A percentile compares a stretch with the other conserved stretches of the same genome.
Conservation (phyloP, 2,797 vertebrate genomes). For the Hybognathus amarus region DNA sequence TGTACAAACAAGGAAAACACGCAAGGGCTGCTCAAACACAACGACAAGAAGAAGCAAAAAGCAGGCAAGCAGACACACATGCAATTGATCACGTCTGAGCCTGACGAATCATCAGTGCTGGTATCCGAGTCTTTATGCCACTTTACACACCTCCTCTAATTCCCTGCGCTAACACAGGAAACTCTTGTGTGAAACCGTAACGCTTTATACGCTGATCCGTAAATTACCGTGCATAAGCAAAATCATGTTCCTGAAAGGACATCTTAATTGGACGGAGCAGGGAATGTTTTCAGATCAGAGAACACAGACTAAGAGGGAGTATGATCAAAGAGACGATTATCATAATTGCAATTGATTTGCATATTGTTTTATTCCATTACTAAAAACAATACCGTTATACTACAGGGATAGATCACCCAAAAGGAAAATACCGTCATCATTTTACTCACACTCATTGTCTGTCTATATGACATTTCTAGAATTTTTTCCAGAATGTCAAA, state of each 20-base stretch:
- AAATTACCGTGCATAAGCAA: conserved; percentile 20
- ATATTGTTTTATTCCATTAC: conserved; percentile 40
- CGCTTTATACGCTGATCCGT: background rate
- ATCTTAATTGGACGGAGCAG: conserved; percentile 45
- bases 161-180: background rate
- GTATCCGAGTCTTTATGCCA: background rate
- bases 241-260: conserved; percentile 40
- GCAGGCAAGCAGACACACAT: conserved; percentile 58
- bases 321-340: conserved; percentile 50
- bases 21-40: conserved; percentile 46
- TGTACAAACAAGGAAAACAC: conserved; percentile 25
- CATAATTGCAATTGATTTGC: conserved; percentile 45
- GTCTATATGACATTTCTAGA: background rate
- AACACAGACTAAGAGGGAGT: conserved; percentile 21
- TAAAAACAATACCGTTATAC: conserved; percentile 47
- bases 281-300: conserved; percentile 33
- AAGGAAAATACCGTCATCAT: background rate
- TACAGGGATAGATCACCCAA: conserved; percentile 9
- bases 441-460: background rate
- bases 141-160: background rate
- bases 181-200: background rate
- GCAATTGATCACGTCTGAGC: conserved; percentile 57
- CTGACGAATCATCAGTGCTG: background rate
- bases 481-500: background rate
- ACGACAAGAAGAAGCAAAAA: conserved; percentile 59